Evolutionary conservation across 1,140 invertebrate genomes (phyloP).

Genomic region (Orussus abietinus): DNA sequence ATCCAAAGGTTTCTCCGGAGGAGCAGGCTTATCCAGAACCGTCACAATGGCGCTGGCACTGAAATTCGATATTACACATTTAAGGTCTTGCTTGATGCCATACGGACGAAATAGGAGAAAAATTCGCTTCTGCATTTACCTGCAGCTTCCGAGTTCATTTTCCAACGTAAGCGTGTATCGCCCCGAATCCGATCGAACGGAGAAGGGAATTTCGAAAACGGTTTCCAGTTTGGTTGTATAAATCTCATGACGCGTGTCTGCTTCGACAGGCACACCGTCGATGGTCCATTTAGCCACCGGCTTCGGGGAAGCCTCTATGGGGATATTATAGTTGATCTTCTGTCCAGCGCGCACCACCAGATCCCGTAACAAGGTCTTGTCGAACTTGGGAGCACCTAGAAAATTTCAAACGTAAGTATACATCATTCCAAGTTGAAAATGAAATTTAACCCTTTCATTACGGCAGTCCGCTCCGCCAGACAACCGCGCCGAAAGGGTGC

Average conservation of each 20-base stretch:
- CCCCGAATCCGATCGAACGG: conserved; percentile 76
- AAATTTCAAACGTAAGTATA: too few species aligned
- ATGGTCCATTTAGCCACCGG: conserved; percentile 86
- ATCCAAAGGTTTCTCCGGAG: conserved; percentile 81
- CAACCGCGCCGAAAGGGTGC: too few species aligned
- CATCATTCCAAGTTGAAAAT: too few species aligned
- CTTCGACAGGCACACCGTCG: conserved; percentile 71
- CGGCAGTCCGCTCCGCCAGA: too few species aligned
- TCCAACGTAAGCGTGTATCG: conserved; percentile 79
- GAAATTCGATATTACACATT: conserved; percentile 10
- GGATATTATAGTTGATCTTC: conserved; percentile 82
- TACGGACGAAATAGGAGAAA: too few species aligned
- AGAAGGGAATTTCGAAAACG: conserved; percentile 82
- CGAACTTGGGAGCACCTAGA: conserved; percentile 76
- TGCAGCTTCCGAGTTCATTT: conserved; percentile 77
- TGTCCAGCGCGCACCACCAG: conserved; percentile 86
- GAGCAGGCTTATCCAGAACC: conserved; percentile 83
- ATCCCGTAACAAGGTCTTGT: conserved; percentile 78
- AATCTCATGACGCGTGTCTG: conserved; percentile 51
- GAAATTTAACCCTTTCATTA: too few species aligned
- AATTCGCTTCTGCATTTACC: conserved; percentile 26
- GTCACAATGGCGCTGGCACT: conserved; percentile 82
- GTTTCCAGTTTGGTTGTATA: conserved; percentile 70
- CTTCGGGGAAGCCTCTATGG: conserved; percentile 80
- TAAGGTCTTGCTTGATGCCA: too few species aligned